Evolutionary conservation across 2,113 vertebrate genomes (phyloP).

Genomic region (Empidonax traillii): DNA sequence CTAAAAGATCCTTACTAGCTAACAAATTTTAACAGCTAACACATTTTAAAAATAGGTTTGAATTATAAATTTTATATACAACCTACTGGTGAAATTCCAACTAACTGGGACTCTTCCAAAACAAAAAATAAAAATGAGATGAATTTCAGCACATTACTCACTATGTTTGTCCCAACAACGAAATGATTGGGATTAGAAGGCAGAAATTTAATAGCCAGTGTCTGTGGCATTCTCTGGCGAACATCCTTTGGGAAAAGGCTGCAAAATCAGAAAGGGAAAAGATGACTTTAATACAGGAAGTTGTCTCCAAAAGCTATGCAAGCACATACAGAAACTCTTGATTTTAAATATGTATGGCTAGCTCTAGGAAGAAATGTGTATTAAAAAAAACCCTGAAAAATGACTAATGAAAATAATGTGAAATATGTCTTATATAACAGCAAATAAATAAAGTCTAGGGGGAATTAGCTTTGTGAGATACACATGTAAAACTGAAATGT

Average conservation of each 20-base stretch:
- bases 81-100: background rate
- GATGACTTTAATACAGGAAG: background rate
- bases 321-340: background rate
- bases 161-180: slow-evolving; percentile 88
- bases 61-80: background rate
- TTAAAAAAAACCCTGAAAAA: background rate
- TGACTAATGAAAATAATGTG: background rate
- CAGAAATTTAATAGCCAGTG: slow-evolving; percentile 83
- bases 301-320: background rate
- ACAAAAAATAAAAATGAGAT: background rate
- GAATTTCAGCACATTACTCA: slow-evolving; percentile 64
- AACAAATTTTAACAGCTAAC: background rate
- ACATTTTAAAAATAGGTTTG: background rate
- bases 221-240: slow-evolving; percentile 63
- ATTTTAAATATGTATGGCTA: background rate
- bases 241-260: slow-evolving; percentile 72
- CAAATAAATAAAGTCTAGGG: background rate
- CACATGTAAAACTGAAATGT: background rate
- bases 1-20: background rate
- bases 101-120: background rate
- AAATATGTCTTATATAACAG: background rate
- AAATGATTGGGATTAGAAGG: slow-evolving; percentile 88
- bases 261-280: background rate
- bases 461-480: background rate
- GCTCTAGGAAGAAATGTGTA: background rate